These are phyloP conservation scores for Mormoops blainvillei DNA, from an alignment of 2,113 vertebrate species.

Conservation along the genomic window DNA sequence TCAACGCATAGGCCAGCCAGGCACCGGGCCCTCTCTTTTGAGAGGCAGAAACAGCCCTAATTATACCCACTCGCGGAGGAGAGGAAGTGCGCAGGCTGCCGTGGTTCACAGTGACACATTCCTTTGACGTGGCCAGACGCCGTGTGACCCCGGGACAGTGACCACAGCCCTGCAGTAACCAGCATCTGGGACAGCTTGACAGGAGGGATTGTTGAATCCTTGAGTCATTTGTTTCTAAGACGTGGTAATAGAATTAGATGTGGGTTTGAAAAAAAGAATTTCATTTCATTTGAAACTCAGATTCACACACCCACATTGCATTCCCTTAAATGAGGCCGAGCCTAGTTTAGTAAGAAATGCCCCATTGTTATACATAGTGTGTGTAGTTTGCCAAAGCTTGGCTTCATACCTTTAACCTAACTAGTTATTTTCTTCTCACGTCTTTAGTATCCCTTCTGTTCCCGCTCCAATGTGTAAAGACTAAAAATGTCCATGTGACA, in stretches of 20 bases:
- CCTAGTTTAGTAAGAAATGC: not conserved
- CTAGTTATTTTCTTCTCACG: not conserved
- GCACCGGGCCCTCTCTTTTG: not conserved
- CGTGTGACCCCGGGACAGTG: not conserved
- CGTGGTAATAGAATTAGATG: not conserved
- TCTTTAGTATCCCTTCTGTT: not conserved
- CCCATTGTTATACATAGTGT: fast-evolving
- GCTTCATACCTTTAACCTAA: not conserved
- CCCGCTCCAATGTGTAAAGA: not conserved
- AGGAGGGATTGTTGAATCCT: not conserved
- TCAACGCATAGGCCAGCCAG: not conserved
- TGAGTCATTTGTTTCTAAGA: not conserved
- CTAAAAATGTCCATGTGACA: not conserved
- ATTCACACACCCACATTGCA: not conserved
- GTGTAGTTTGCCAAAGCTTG: not conserved
- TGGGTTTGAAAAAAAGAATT: not conserved
- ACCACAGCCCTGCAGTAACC: not conserved
- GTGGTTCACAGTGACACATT: not conserved
- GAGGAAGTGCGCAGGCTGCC: not conserved
- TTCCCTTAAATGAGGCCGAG: not conserved
- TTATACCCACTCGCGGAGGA: not conserved
- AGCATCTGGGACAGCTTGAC: not conserved
- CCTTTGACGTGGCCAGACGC: no score
- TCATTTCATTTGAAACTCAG: not conserved
- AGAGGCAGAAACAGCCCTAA: not conserved